Base-by-base conservation (phyloP, 2,113 vertebrate genomes). In the Megalops atlanticus region DNA sequence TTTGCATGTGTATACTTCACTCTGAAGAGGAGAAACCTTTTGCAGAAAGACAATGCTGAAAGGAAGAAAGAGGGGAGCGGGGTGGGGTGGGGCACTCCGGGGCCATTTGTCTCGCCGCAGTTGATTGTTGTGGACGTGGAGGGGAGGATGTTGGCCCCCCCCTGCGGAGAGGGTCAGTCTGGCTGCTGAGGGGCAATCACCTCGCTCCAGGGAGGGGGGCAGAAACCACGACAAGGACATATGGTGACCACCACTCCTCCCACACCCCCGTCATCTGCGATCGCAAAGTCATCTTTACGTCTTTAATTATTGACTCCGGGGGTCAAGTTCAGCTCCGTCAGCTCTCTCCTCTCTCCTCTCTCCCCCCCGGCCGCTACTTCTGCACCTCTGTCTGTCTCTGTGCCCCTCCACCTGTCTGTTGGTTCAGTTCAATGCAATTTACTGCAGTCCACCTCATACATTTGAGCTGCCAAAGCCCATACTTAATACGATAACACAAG, bases 1-100 rank as follows among this genome's bases (percentile, higher is more conserved):
- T n/a, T n/a, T n/a, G n/a, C n/a, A n/a, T n/a, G n/a, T n/a, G n/a
- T n/a, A n/a, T n/a, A n/a, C n/a, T n/a, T n/a, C n/a, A n/a, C n/a
- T n/a, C n/a, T n/a, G n/a, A n/a, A n/a, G n/a, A n/a, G n/a, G n/a
- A n/a, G n/a, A n/a, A n/a, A n/a, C n/a, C n/a, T n/a, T n/a, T n/a
- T n/a, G n/a, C n/a, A n/a, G n/a, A n/a, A n/a, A n/a, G n/a, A n/a
- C n/a, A n/a, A n/a, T 82, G 78, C 74, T 70, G 79, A 40, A 81
- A 40, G 73, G 40, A 45, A 49, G 45, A 49, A 86, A 90, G 90
- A 89, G 91, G 90, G 89, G 86, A 83, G 84, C 87, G 86, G 90
- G 89, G 89, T 92, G 91, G 88, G 71, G 54, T 69, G 36, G 45
- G 64, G 24, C n/a, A 73, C 69, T 78, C 43, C 74, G 76, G 35